These are phyloP conservation scores for Polypterus bichir DNA, from an alignment of 2,113 vertebrate species.

Conservation along the genomic window DNA sequence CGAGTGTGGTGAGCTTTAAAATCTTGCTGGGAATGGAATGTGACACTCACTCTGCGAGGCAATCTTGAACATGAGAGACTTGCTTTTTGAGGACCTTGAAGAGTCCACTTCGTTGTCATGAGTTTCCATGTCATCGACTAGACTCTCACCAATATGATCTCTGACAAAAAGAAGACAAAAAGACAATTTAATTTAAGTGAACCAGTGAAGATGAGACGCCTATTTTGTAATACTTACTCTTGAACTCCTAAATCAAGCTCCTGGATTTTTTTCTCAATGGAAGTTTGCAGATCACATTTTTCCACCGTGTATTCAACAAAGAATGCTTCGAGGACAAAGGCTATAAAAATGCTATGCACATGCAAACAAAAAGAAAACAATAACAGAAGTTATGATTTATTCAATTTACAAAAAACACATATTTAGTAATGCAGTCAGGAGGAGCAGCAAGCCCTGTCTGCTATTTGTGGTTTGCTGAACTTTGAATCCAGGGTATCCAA, in stretches of 20 bases:
- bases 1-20: too few species aligned
- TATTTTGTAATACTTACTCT: conserved; percentile 49
- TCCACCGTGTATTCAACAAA: conserved; percentile 82
- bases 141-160: conserved; percentile 48
- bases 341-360: conserved; percentile 74
- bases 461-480: too few species aligned
- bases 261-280: conserved; percentile 83
- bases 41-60: conserved; percentile 71
- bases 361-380: neutral
- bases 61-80: conserved; percentile 67
- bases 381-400: neutral
- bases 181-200: neutral
- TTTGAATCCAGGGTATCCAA: too few species aligned
- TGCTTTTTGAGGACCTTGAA: conserved; percentile 27
- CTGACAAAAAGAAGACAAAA: conserved; percentile 32
- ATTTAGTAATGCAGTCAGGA: too few species aligned
- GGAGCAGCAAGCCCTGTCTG: too few species aligned
- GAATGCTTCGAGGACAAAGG: conserved; percentile 85
- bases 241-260: conserved; percentile 72
- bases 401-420: neutral
- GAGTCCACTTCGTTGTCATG: conserved; percentile 35
- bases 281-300: conserved; percentile 77
- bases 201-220: too few species aligned
- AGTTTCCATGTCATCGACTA: conserved; percentile 60
- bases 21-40: too few species aligned